phyloP scores from a whole-genome alignment of 2,797 vertebrate species.

The Oreochromis mossambicus region DNA sequence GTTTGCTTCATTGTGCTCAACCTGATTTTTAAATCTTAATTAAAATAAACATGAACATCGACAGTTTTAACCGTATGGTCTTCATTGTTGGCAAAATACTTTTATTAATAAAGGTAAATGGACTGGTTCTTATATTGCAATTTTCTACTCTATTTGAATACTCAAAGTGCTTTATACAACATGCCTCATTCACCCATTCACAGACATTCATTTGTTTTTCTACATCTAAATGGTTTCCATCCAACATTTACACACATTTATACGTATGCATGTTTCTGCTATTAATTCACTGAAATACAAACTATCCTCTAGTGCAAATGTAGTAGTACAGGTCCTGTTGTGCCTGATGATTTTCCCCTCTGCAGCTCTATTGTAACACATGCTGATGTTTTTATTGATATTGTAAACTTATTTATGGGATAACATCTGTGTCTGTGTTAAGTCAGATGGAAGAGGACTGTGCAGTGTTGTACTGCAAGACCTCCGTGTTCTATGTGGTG shows the following conservation, averaged over 20 bases:
- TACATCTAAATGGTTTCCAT: background rate
- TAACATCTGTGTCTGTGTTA: rapidly evolving
- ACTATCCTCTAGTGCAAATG: background rate
- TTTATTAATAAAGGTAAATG: rapidly evolving
- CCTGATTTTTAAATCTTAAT: background rate
- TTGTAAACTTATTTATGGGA: rapidly evolving
- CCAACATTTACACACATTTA: background rate
- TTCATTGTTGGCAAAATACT: background rate
- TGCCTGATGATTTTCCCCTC: background rate
- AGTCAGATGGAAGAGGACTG: background rate
- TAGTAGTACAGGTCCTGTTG: rapidly evolving
- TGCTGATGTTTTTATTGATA: background rate
- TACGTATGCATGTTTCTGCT: background rate
- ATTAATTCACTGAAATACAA: background rate
- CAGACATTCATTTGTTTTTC: background rate
- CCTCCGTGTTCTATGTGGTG: background rate
- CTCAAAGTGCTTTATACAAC: background rate
- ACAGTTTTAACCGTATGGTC: background rate
- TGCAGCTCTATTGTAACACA: background rate
- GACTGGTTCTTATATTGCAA: background rate
- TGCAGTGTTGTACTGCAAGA: background rate
- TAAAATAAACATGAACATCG: rapidly evolving
- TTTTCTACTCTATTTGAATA: background rate
- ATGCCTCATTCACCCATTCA: rapidly evolving
- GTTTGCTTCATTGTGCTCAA: background rate